Evolutionary conservation across 2,113 vertebrate genomes (phyloP).

Genomic region (Brachionichthys hirsutus): DNA sequence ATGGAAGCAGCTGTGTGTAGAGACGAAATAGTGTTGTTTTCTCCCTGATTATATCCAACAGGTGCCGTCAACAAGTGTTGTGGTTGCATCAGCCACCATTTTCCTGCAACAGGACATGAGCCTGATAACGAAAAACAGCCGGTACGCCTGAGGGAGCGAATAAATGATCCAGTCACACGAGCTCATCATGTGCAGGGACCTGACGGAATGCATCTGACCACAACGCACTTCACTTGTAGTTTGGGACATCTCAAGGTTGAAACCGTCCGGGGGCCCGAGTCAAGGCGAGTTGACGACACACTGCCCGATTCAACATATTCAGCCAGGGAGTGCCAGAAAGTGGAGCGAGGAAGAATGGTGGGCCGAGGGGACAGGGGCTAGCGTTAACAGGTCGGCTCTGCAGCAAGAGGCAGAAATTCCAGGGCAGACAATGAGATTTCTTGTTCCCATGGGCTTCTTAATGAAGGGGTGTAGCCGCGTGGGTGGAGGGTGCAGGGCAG

Average conservation of each 20-base stretch:
- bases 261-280: constrained; percentile 48
- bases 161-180: constrained; percentile 24
- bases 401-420: constrained; percentile 68
- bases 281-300: constrained; percentile 54
- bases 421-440: constrained; percentile 69
- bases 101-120: not conserved
- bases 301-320: constrained; percentile 56
- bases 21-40: not conserved
- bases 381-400: constrained; percentile 76
- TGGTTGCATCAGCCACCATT: not conserved
- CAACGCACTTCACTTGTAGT: constrained; percentile 52
- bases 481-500: constrained; percentile 52
- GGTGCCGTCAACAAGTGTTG: constrained; percentile 18
- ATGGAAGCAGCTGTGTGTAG: constrained; percentile 13
- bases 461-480: constrained; percentile 71
- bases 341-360: constrained; percentile 63
- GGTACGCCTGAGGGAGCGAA: constrained; percentile 1
- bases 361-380: constrained; percentile 57
- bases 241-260: constrained; percentile 58
- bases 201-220: constrained; percentile 37
- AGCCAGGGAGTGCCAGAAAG: constrained; percentile 51
- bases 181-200: constrained; percentile 29
- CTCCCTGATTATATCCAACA: constrained; percentile 16
- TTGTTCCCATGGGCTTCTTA: constrained; percentile 75
- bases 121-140: constrained; percentile 13